phyloP scores from a whole-genome alignment of 2,113 vertebrate species.

The Aspidoscelis tigris region DNA sequence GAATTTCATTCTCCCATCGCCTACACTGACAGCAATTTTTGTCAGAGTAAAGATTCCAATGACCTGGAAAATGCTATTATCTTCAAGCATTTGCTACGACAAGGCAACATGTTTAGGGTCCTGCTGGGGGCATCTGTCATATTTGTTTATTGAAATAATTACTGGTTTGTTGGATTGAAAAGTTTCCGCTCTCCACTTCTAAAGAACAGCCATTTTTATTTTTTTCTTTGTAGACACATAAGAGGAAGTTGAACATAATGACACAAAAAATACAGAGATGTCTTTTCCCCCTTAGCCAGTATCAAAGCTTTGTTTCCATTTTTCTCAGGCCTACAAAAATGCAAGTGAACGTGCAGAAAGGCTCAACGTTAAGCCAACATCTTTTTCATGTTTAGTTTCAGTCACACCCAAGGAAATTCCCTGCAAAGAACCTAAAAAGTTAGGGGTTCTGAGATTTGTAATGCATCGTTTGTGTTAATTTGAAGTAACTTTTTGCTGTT shows the following conservation, averaged over 20 bases:
- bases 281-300: neutral
- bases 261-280: neutral
- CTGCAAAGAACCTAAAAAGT: neutral
- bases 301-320: neutral
- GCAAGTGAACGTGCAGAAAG: no score
- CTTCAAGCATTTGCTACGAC: conserved; percentile 29
- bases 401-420: neutral
- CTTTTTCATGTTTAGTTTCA: neutral
- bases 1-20: conserved; percentile 11
- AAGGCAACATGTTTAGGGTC: conserved; percentile 29
- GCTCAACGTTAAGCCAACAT: neutral
- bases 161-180: conserved; percentile 43
- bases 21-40: conserved; percentile 32
- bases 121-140: conserved; percentile 42
- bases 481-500: no score
- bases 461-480: no score
- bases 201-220: conserved; percentile 28
- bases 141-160: conserved; percentile 29
- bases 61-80: conserved; percentile 39
- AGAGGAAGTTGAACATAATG: neutral
- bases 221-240: neutral
- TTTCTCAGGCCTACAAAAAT: neutral
- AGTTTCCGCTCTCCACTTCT: neutral
- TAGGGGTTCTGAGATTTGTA: neutral
- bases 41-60: conserved; percentile 37